Conservation (phyloP, 2,797 vertebrate genomes). For the Acanthis flammea region DNA sequence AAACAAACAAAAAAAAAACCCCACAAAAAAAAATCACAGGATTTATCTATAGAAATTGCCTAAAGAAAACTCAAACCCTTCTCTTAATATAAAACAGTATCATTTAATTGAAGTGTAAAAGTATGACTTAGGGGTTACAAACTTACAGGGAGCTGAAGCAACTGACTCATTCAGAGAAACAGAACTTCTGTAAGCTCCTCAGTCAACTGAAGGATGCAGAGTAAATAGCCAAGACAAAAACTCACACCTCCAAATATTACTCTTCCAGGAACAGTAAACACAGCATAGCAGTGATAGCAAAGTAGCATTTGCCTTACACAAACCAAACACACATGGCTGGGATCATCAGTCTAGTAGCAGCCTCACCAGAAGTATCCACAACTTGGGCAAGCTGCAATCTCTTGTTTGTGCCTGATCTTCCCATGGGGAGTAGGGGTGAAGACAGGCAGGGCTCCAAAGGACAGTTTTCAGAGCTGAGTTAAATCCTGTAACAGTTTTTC, state of each 20-base stretch:
- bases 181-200: not conserved
- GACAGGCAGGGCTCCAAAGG: not conserved
- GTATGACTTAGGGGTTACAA: not conserved
- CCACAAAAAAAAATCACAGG: fast-evolving
- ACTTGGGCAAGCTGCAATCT: not conserved
- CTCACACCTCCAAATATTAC: not conserved
- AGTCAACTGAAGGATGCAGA: not conserved
- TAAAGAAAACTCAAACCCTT: not conserved
- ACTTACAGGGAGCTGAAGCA: not conserved
- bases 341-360: not conserved
- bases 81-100: not conserved
- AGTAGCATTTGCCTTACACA: not conserved
- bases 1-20: not conserved
- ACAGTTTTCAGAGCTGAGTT: not conserved
- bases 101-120: not conserved
- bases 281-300: not conserved
- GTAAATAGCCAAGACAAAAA: not conserved
- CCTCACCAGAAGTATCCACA: not conserved
- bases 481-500: not conserved
- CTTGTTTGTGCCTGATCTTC: not conserved
- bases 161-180: not conserved
- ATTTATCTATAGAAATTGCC: not conserved
- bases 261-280: not conserved
- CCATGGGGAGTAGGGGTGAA: not conserved
- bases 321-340: not conserved